Base-by-base conservation (phyloP, 2,888 invertebrate species). In the Anorthoa munda region DNA sequence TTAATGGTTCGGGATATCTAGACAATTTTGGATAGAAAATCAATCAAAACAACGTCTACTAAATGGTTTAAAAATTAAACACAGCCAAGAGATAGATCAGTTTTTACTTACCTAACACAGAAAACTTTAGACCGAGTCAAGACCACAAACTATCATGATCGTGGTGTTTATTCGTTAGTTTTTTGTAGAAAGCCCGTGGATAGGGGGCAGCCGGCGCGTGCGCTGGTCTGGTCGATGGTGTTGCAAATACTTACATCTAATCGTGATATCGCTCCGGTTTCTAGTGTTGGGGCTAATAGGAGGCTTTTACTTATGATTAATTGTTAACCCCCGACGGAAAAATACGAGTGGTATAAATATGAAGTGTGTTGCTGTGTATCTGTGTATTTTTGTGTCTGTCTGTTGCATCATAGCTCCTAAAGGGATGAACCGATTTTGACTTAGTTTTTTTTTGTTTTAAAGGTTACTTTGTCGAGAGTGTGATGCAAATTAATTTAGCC, bases 191-290 rank as follows among this genome's bases (percentile, higher is more conserved):
- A 84, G 59, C 61, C 46, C 26, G 51, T 71, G 60, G 67, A 81
- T 70, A 59, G 12, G 46, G 60, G 73, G 48, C 63, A 53, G 74
- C 75, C 82, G 87, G 91, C 91, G 92, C 92, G 91, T 92, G 93
- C 91, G 31, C 31, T 31, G 31, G 31, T 31, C 31, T 31, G 31
- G 31, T 31, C 7, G 31, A 5, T 7, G 31, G 88, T 87, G 87
- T 90, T 87, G 86, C 87, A 85, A 90, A 90, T 88, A 31, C 89
- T 88, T 89, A 92, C 92, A 92, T 92, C 89, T 91, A 91, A 92
- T 93, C 93, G 91, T 93, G 89, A 90, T 93, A 92, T 93, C 92
- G 89, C 85, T 88, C 68, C 76, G 76, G 74, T 76, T 81, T 46
- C 31, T 93, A 93, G 94, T 91, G 93, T 84, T 89, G 94, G 86